phyloP scores from a whole-genome alignment of 2,888 invertebrate genomes.

The Lycocerus yunnanus region DNA sequence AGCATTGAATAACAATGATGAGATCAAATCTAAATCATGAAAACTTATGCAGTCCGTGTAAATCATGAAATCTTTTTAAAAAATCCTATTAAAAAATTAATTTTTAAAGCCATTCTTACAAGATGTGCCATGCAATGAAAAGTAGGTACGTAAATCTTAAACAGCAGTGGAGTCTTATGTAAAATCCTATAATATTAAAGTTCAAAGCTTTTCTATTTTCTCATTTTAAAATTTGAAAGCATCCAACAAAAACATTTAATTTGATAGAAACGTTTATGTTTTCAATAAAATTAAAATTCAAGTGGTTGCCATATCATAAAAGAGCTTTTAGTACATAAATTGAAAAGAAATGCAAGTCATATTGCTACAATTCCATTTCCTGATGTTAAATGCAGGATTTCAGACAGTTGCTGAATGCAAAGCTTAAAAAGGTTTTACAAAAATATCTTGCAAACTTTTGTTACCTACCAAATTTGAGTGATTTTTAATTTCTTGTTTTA shows the following conservation, averaged over 20 bases:
- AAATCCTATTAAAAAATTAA: not conserved
- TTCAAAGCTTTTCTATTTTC: not conserved
- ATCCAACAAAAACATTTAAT: not conserved
- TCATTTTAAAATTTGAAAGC: not conserved
- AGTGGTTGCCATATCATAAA: not conserved
- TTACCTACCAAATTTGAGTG: not conserved
- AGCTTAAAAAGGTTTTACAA: not conserved
- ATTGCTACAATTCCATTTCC: constrained; percentile 4
- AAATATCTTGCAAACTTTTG: not conserved
- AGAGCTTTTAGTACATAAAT: not conserved
- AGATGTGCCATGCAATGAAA: not conserved
- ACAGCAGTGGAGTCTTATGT: not conserved
- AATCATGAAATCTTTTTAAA: not conserved
- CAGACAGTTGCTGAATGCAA: constrained; percentile 7
- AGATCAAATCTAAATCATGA: not conserved
- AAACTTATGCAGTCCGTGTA: not conserved
- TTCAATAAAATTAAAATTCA: not conserved
- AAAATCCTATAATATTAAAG: not conserved
- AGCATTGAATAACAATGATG: not conserved
- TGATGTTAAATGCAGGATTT: not conserved
- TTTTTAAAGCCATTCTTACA: not conserved
- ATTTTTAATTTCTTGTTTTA: not conserved
- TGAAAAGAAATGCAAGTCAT: not conserved
- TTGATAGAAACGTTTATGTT: not conserved
- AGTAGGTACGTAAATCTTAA: not conserved